Evolutionary conservation across 2,113 vertebrate genomes (phyloP).

Genomic region (Etia nguti): DNA sequence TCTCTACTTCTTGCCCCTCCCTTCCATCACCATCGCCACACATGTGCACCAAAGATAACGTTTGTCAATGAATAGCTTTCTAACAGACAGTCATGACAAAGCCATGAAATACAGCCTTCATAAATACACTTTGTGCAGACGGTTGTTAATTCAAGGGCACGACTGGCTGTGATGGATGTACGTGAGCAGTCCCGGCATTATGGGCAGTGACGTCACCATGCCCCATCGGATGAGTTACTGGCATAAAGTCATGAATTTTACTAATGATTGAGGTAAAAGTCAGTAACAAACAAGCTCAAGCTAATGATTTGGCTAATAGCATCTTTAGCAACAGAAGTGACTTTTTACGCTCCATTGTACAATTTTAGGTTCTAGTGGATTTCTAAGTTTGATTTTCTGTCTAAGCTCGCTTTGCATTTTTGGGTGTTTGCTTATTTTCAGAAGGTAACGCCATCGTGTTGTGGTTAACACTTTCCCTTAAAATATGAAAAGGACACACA

Average conservation of each 20-base stretch:
- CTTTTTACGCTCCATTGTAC: not conserved
- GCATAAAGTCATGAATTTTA: not conserved
- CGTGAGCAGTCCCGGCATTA: not conserved
- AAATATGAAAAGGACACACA: not conserved
- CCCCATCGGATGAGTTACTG: not conserved
- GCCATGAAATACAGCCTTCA: not conserved
- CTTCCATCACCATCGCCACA: not conserved
- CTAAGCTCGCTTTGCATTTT: not conserved
- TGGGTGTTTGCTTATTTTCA: not conserved
- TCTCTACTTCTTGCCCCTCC: constrained; percentile 7
- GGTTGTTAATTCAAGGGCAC: not conserved
- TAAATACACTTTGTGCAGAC: not conserved
- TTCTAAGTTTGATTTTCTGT: not conserved
- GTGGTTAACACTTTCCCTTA: not conserved
- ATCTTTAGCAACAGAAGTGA: not conserved
- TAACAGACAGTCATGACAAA: constrained; percentile 2
- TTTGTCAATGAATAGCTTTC: not conserved
- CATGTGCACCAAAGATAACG: not conserved
- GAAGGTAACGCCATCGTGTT: not conserved
- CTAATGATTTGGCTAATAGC: not conserved
- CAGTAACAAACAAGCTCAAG: not conserved
- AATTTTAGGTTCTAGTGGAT: not conserved
- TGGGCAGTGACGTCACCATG: not conserved
- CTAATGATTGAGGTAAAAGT: not conserved
- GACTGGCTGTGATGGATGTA: not conserved